Conservation (phyloP, 2,797 vertebrate species). For the Odontamblyopus rebecca region DNA sequence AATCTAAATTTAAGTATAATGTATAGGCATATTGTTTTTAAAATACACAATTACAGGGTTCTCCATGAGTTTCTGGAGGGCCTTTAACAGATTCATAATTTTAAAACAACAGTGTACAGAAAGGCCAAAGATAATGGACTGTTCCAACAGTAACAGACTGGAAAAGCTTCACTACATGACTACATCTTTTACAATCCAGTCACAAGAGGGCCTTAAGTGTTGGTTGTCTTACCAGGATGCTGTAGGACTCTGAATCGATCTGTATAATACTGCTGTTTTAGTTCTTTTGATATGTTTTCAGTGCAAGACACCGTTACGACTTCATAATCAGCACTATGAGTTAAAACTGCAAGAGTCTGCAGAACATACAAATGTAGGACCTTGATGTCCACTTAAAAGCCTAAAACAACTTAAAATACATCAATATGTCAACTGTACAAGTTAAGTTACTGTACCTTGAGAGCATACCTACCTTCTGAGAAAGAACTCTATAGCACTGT, state of each 20-base stretch:
- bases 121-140: constrained; percentile 52
- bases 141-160: constrained; percentile 52
- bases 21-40: constrained; percentile 20
- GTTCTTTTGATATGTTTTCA: constrained; percentile 77
- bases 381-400: constrained; percentile 44
- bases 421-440: constrained; percentile 74
- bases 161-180: constrained; percentile 61
- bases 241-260: constrained; percentile 67
- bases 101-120: constrained; percentile 58
- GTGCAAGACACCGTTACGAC: constrained; percentile 78
- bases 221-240: constrained; percentile 50
- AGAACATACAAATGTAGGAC: constrained; percentile 43
- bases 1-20: constrained; percentile 29
- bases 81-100: constrained; percentile 45
- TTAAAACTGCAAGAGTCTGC: constrained; percentile 46
- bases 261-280: constrained; percentile 82
- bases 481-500: constrained; percentile 65
- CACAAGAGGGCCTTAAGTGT: constrained; percentile 71
- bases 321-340: constrained; percentile 59
- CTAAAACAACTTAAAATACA: constrained; percentile 69
- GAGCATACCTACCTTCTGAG: constrained; percentile 66
- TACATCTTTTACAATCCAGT: constrained; percentile 48
- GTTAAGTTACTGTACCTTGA: constrained; percentile 74
- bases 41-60: constrained; percentile 51
- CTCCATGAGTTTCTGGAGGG: constrained; percentile 73